Evolutionary conservation across 2,888 invertebrate species (phyloP).

Genomic region (Temnothorax rugatulus): DNA sequence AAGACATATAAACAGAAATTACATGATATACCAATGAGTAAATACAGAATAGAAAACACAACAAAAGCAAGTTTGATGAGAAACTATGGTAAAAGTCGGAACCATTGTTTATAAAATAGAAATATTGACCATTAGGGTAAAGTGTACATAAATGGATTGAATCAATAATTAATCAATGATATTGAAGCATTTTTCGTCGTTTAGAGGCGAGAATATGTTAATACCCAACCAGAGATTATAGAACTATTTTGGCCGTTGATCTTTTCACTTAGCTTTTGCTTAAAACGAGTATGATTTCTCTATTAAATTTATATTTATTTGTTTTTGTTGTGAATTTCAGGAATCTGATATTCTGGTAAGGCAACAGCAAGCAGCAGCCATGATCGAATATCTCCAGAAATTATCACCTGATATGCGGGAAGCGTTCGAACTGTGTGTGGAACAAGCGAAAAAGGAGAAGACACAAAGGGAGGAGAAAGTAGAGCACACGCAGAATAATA

Average conservation of each 20-base stretch:
- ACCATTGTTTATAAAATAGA: no score
- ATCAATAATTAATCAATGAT: no score
- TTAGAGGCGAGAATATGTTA: no score
- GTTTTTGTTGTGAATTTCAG: conserved; percentile 47
- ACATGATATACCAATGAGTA: no score
- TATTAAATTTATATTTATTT: conserved; percentile 7
- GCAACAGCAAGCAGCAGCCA: conserved; percentile 81
- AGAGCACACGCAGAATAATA: conserved; percentile 82
- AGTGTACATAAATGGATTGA: no score
- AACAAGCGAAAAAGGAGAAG: conserved; percentile 82
- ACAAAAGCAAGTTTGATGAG: no score
- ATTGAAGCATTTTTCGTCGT: no score
- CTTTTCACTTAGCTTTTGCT: not conserved
- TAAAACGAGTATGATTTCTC: not conserved
- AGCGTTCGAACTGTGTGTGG: conserved; percentile 83
- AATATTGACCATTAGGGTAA: no score
- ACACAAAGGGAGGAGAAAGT: conserved; percentile 77
- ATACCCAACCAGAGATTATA: no score
- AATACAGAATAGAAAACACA: no score
- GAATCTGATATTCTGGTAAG: conserved; percentile 81
- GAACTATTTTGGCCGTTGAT: not conserved
- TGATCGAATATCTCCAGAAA: conserved; percentile 85
- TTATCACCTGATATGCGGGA: conserved; percentile 83
- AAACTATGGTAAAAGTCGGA: no score
- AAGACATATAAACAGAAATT: not conserved